These are phyloP conservation scores for Agriotes lineatus DNA, from an alignment of 2,888 invertebrate species.

Conservation along the genomic window DNA sequence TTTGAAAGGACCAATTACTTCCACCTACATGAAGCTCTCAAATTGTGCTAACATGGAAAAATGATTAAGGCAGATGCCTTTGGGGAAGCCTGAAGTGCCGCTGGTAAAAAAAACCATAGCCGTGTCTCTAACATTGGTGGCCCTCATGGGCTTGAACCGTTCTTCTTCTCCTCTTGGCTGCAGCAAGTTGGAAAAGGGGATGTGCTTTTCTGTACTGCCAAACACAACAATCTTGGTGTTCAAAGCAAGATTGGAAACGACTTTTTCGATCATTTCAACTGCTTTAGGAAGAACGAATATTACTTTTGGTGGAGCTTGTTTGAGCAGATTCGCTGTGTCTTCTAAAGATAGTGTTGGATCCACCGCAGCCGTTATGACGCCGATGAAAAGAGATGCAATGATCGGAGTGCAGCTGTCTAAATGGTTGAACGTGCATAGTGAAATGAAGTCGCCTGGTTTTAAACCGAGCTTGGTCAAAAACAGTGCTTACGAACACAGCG, in stretches of 20 bases:
- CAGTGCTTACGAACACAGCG: constrained; percentile 9
- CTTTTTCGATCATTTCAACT: constrained; percentile 28
- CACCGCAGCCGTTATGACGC: constrained; percentile 57
- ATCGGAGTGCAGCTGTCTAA: constrained; percentile 65
- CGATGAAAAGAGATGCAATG: constrained; percentile 66
- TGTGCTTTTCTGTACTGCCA: constrained; percentile 37
- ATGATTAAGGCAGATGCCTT: constrained; percentile 52
- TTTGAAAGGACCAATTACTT: not conserved
- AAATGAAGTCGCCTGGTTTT: constrained; percentile 64
- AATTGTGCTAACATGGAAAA: constrained; percentile 22
- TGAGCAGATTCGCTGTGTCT: constrained; percentile 50
- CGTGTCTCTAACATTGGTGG: constrained; percentile 39
- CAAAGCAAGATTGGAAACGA: not conserved
- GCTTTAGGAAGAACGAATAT: constrained; percentile 51
- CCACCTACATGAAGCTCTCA: not conserved
- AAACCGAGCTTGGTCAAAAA: constrained; percentile 58
- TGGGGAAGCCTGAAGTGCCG: constrained; percentile 53
- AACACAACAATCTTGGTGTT: constrained; percentile 27
- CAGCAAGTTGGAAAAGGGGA: constrained; percentile 25
- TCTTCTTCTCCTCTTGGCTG: constrained; percentile 31
- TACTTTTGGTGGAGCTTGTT: constrained; percentile 50
- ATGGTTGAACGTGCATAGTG: constrained; percentile 66
- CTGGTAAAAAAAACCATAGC: constrained; percentile 52
- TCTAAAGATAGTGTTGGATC: constrained; percentile 52
- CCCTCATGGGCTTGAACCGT: constrained; percentile 42